Evolutionary conservation across 1,140 invertebrate genomes (phyloP).

Genomic region (Brachionus rotundiformis): DNA sequence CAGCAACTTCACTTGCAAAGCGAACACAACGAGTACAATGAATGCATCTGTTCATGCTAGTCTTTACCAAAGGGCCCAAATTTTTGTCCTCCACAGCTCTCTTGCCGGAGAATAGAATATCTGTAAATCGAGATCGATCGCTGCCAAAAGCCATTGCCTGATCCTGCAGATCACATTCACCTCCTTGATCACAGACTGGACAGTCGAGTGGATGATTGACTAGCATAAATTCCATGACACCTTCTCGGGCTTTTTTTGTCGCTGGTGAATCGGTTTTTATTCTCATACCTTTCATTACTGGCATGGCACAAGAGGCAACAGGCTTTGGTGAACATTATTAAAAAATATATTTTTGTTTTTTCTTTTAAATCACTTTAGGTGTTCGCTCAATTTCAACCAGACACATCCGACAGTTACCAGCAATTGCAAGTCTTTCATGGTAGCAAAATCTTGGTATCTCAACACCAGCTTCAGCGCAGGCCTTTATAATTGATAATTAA

Average conservation of each 20-base stretch:
- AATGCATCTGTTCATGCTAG: conserved; percentile 99
- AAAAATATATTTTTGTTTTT: conserved; percentile 61
- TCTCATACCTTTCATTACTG: conserved; percentile 95
- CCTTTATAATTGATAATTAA: conserved; percentile 67
- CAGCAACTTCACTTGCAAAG: conserved; percentile 84
- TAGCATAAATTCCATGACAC: conserved; percentile 98
- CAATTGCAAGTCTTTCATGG: conserved; percentile 94
- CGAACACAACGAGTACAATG: conserved; percentile 95
- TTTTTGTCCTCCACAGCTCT: conserved; percentile 98
- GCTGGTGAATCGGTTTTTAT: conserved; percentile 96
- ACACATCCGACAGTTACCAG: conserved; percentile 97
- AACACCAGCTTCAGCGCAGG: conserved; percentile 88
- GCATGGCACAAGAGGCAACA: conserved; percentile 99
- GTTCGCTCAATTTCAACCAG: conserved; percentile 97
- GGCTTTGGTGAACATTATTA: conserved; percentile 69
- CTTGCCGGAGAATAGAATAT: conserved; percentile 90
- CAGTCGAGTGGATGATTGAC: conserved; percentile 98
- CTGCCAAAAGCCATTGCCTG: conserved; percentile 99
- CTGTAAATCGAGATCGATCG: conserved; percentile 88
- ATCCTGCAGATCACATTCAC: conserved; percentile 95
- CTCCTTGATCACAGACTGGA: conserved; percentile 97
- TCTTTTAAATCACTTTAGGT: conserved; percentile 69
- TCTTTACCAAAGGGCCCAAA: conserved; percentile 95
- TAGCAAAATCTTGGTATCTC: conserved; percentile 99
- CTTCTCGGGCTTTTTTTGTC: conserved; percentile 82